A percentile compares a stretch with the other conserved stretches of the same genome.
These are phyloP conservation scores for Chelonus insularis DNA, from an alignment of 1,140 invertebrate species.

Conservation along the genomic window DNA sequence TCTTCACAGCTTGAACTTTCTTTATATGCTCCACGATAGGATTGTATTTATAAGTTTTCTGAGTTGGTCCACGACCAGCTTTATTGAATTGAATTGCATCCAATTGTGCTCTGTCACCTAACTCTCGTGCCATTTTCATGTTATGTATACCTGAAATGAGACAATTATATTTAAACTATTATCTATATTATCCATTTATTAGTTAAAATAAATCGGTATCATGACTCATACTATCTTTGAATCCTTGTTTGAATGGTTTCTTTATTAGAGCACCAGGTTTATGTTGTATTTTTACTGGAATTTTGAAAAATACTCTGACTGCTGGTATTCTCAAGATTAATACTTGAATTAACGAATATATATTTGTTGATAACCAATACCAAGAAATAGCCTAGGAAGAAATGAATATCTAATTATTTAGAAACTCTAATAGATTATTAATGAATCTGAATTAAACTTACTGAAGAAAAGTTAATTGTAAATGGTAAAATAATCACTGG, in stretches of 20 bases:
- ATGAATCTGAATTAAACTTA: conserved; percentile 55
- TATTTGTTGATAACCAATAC: conserved; percentile 90
- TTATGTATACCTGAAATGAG: conserved; percentile 82
- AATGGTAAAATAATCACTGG: conserved; percentile 85
- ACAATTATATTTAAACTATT: conserved; percentile 36
- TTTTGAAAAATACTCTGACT: conserved; percentile 78
- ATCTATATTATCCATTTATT: conserved; percentile 21
- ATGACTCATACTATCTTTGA: conserved; percentile 78
- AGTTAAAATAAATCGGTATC: conserved; percentile 16
- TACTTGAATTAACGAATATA: conserved; percentile 85
- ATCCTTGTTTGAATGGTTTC: conserved; percentile 76
- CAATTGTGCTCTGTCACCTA: conserved; percentile 74
- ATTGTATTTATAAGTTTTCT: conserved; percentile 86
- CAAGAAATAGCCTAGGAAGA: conserved; percentile 75
- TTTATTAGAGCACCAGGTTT: conserved; percentile 65
- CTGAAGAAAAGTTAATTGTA: conserved; percentile 84
- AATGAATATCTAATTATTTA: conserved; percentile 27
- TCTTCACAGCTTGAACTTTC: conserved; percentile 29
- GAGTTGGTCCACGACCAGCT: conserved; percentile 81
- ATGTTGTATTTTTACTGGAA: conserved; percentile 68
- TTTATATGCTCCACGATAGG: conserved; percentile 66
- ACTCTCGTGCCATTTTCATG: conserved; percentile 75
- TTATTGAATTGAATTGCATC: conserved; percentile 80
- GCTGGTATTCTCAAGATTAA: conserved; percentile 74
- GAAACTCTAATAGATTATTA: background rate